Evolutionary conservation across 2,888 invertebrate species (phyloP).

Genomic region (Spilarctia lutea): DNA sequence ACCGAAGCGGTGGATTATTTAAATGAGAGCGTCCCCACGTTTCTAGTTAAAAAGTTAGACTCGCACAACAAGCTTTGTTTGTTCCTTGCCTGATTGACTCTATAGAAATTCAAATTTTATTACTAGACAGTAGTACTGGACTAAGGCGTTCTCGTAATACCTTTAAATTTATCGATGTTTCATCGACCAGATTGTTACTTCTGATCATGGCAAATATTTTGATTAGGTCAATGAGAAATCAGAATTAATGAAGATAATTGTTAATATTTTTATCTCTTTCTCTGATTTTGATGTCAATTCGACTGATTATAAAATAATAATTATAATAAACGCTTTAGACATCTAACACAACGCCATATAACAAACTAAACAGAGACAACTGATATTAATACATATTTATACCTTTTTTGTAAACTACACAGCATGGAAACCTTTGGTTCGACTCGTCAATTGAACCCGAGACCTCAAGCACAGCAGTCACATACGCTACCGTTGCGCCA

Average conservation of each 20-base stretch:
- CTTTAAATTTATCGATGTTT: neutral
- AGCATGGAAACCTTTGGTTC: too few species aligned
- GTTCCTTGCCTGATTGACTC: slow-evolving; percentile 41
- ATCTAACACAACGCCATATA: too few species aligned
- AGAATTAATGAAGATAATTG: neutral
- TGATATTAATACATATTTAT: too few species aligned
- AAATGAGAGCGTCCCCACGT: slow-evolving; percentile 51
- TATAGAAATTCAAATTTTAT: slow-evolving; percentile 41
- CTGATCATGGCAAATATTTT: neutral
- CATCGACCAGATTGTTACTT: neutral
- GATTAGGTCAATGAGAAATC: neutral
- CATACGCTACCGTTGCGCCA: too few species aligned
- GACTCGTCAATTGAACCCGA: too few species aligned
- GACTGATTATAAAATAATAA: too few species aligned
- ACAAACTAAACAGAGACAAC: too few species aligned
- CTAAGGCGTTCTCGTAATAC: neutral
- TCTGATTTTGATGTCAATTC: too few species aligned
- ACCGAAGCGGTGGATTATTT: slow-evolving; percentile 54
- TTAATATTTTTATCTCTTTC: too few species aligned
- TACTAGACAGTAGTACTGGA: neutral
- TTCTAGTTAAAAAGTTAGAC: slow-evolving; percentile 50
- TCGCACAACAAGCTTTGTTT: slow-evolving; percentile 49
- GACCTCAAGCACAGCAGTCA: too few species aligned
- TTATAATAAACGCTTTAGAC: too few species aligned
- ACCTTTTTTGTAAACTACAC: too few species aligned